phyloP scores from a whole-genome alignment of 2,797 vertebrate genomes.

The Lagorchestes hirsutus region DNA sequence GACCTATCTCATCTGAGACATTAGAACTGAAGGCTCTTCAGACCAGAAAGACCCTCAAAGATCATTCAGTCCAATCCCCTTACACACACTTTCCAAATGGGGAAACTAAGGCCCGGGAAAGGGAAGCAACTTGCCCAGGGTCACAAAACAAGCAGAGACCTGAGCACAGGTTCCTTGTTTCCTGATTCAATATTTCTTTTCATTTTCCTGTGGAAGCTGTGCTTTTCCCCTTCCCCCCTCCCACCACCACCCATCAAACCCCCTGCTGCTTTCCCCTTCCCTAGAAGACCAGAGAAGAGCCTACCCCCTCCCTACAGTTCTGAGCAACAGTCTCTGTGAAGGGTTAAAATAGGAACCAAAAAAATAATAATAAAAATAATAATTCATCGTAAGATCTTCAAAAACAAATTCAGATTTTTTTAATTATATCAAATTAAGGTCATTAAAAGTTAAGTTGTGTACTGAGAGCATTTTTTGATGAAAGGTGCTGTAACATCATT shows the following conservation, averaged over 20 bases:
- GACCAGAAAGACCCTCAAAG: not conserved
- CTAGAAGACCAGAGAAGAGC: not conserved
- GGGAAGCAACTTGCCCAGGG: not conserved
- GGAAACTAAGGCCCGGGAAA: not conserved
- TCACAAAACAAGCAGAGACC: not conserved
- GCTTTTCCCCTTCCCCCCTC: not conserved
- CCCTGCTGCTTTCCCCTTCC: not conserved
- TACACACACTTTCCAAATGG: not conserved
- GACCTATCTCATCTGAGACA: not conserved
- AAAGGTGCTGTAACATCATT: slow-evolving; percentile 93
- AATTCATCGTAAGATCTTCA: slow-evolving; percentile 84
- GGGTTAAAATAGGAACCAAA: slow-evolving; percentile 85
- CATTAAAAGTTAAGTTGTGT: slow-evolving; percentile 89
- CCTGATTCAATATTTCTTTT: not conserved
- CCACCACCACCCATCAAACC: not conserved
- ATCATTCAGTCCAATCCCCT: not conserved
- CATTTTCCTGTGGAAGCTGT: not conserved
- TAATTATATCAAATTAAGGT: slow-evolving; percentile 89
- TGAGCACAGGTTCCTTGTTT: not conserved
- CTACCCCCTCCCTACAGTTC: not conserved
- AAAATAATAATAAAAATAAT: slow-evolving; percentile 49
- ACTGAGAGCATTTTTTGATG: slow-evolving; percentile 88
- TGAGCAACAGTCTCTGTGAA: slow-evolving; percentile 70
- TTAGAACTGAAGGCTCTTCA: not conserved
- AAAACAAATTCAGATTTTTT: slow-evolving; percentile 86